Percentiles rank a stretch among this genome's conserved stretches.
phyloP scores from a whole-genome alignment of 2,113 vertebrate species.

The Coturnix japonica region DNA sequence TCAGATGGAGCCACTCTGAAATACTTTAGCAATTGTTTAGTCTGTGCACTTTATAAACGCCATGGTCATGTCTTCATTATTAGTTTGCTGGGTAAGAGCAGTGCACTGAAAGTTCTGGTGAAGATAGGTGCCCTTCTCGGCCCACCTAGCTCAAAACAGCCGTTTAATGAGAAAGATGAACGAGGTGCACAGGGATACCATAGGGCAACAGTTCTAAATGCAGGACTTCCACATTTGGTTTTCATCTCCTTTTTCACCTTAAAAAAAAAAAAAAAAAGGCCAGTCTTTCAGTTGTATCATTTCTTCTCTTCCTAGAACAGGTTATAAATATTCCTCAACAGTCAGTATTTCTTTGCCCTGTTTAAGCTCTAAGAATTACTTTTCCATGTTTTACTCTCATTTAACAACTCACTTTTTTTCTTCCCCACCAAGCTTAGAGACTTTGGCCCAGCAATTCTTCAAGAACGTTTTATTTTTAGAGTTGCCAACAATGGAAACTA shows the following conservation, averaged over 20 bases:
- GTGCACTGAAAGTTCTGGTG: not conserved
- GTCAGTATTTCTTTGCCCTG: not conserved
- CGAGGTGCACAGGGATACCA: no score
- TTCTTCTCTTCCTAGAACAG: not conserved
- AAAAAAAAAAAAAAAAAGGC: no score
- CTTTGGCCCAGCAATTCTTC: not conserved
- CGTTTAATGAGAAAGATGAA: no score
- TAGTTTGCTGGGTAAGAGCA: not conserved
- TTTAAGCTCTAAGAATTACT: not conserved
- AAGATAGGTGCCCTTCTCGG: no score
- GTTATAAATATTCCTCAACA: not conserved
- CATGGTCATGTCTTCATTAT: not conserved
- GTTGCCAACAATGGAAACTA: not conserved
- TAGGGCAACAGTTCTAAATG: no score
- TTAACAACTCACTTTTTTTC: not conserved
- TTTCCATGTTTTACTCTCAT: fast-evolving
- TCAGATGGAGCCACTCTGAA: not conserved
- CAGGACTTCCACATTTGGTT: no score
- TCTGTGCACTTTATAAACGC: not conserved
- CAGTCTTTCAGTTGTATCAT: not conserved
- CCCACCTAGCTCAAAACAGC: no score
- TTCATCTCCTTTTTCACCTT: no score
- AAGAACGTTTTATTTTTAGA: not conserved
- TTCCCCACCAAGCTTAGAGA: not conserved
- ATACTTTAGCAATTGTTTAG: not conserved